Evolutionary conservation across 2,888 invertebrate genomes (phyloP), one percentile per base, ranked within the genome.

Genomic region (Nomada ruficornis): DNA sequence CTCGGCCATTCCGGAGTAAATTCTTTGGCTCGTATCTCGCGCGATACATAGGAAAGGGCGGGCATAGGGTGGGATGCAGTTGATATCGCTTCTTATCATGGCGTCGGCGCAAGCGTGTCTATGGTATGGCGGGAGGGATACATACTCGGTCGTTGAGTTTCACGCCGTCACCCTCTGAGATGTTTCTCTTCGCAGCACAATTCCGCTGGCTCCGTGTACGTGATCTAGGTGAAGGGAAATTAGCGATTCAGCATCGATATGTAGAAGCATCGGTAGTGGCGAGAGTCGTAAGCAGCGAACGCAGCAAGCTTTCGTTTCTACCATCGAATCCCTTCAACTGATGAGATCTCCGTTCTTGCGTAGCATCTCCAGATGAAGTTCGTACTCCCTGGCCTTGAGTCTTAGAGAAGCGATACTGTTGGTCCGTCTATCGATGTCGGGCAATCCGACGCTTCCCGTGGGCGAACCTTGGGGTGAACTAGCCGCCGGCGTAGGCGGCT

Each of bases 321-420:
- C 20, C 18, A 42, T 63, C 52, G 26, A 47, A 29, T 26, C 71
- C 36, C 93, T 94, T 96, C 96, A 97, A 96, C 97, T 97, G 92
- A 97, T 96, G 90, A 97, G 95, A 94, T 97, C 97, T 0, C 96
- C 96, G 91, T 97, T 96, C 91, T 97, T 97, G 72, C 98, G 95
- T 73, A 98, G 93, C 95, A 97, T 96, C 94, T 98, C 98, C 89
- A 98, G 94, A 92, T 97, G 96, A 65, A 98, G 94, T 93, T 98
- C 98, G 93, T 98, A 98, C 93, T 98, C 98, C 70, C 98, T 95
- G 0, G 98, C 98, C 88, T 98, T 98, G 90, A 98, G 95, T 86
- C 98, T 95, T 55, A 98, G 94, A 0, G 97, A 97, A 0, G 98
- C 98, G 89, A 98, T 98, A 91, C 98, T 98, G 47, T 97, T 97